phyloP scores from a whole-genome alignment of 2,888 invertebrate genomes.

The Eupithecia vulgata region DNA sequence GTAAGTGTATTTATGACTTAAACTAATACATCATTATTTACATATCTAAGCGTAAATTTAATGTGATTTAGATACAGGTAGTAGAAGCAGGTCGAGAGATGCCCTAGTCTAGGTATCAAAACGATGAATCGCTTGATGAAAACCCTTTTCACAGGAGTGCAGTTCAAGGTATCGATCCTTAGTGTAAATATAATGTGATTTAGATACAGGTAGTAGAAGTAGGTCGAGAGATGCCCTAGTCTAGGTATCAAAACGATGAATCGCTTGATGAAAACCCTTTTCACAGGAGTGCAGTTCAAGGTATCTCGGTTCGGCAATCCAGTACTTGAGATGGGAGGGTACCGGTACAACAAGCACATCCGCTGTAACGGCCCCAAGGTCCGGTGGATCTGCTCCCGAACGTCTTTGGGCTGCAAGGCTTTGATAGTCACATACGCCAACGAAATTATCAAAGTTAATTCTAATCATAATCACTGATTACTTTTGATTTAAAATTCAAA shows the following conservation, averaged over 20 bases:
- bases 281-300: slow-evolving; percentile 24
- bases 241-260: neutral
- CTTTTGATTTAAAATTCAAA: neutral
- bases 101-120: too few species aligned
- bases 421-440: slow-evolving; percentile 10
- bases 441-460: slow-evolving; percentile 14
- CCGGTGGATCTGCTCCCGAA: slow-evolving; percentile 45
- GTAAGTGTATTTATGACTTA: too few species aligned
- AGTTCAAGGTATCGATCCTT: slow-evolving; percentile 39
- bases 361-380: slow-evolving; percentile 41
- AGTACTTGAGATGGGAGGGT: slow-evolving; percentile 38
- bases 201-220: too few species aligned
- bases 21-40: too few species aligned
- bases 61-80: too few species aligned
- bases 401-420: slow-evolving; percentile 26
- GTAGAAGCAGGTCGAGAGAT: too few species aligned
- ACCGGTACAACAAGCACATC: slow-evolving; percentile 44
- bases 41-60: too few species aligned
- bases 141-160: neutral
- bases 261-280: neutral
- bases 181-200: too few species aligned
- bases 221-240: too few species aligned
- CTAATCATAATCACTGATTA: slow-evolving; percentile 16
- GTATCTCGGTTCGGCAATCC: slow-evolving; percentile 42
- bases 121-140: neutral